phyloP scores from a whole-genome alignment of 2,113 vertebrate species.

The Seriola quinqueradiata region DNA sequence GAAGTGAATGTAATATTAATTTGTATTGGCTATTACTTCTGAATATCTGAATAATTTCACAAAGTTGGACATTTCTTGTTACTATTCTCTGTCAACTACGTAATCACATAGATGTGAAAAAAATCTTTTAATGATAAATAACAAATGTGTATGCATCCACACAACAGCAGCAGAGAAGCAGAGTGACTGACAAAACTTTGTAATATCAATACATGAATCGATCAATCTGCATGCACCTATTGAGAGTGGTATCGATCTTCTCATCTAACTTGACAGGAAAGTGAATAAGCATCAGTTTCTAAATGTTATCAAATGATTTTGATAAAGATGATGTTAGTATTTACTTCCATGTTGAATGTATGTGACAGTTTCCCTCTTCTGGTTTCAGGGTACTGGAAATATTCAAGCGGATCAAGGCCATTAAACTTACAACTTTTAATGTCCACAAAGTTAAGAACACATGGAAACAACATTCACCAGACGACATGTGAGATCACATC shows the following conservation, averaged over 20 bases:
- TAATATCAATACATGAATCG: too few relatives aligned
- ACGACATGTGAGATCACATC: background rate
- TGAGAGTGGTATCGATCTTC: background rate
- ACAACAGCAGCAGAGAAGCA: background rate
- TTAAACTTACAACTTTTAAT: slow-evolving; percentile 3
- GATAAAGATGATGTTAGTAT: too few relatives aligned
- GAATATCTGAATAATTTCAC: too few relatives aligned
- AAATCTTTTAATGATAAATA: background rate
- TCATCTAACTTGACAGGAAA: background rate
- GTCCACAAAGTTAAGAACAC: background rate
- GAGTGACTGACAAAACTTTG: too few relatives aligned
- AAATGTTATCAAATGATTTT: too few relatives aligned
- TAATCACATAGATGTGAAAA: background rate
- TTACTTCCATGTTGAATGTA: background rate
- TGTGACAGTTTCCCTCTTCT: background rate
- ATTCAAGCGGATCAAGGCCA: background rate
- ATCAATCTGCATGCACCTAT: too few relatives aligned
- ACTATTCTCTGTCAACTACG: too few relatives aligned
- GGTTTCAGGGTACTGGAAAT: background rate
- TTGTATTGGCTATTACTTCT: too few relatives aligned
- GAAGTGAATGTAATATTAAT: background rate
- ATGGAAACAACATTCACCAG: background rate
- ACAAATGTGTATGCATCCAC: background rate
- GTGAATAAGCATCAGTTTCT: background rate
- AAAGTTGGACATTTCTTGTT: background rate